Base-by-base conservation (phyloP, 2,888 invertebrate species). In the Drosophila meridionalis region DNA sequence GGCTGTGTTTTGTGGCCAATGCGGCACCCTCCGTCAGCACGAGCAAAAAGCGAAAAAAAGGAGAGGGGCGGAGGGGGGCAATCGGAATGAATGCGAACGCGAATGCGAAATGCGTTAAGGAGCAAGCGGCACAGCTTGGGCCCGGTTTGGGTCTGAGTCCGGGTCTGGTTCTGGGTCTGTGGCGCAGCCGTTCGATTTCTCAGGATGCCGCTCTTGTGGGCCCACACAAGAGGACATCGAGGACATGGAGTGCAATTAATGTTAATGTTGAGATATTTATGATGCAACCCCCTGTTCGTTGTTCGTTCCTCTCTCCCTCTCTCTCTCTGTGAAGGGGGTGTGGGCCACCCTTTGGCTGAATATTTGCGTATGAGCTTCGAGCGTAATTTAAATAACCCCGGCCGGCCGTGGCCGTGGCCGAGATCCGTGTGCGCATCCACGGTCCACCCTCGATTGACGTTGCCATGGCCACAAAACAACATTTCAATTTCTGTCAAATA, bases 191-290 rank as follows among this genome's bases (percentile, higher is more conserved):
- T 80, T 79, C 73, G 75, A 78, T 80, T 87, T 89, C 87, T 82
- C 89, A 90, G 83, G 87, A 83, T 78, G 76, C 80, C 53, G 76
- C 83, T 79, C 77, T 76, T 81, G 79, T 82, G 82, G 81, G 78
- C 89, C 91, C 91, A 85, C 90, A 91, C 85, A 91, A 92, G 92
- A 91, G 91, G 87, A 90, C 92, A 90, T 91, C 85, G 91, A 91
- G 91, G 89, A 90, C 91, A 90, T 91, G 89, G 90, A 92, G 92
- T 91, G 91, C 92, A 92, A 92, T 92, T 91, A 90, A 87, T 90
- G 91, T 92, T 91, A 90, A 91, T 90, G 90, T 85, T 85, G 90
- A 91, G 89, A 91, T 86, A 90, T 89, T 90, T 88, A 86, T 88
- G 91, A 90, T 85, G 87, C 82, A 84, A 83, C 89, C 89, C 87